Base-by-base conservation (phyloP, 2,888 invertebrate genomes). In the Mimas tiliae region DNA sequence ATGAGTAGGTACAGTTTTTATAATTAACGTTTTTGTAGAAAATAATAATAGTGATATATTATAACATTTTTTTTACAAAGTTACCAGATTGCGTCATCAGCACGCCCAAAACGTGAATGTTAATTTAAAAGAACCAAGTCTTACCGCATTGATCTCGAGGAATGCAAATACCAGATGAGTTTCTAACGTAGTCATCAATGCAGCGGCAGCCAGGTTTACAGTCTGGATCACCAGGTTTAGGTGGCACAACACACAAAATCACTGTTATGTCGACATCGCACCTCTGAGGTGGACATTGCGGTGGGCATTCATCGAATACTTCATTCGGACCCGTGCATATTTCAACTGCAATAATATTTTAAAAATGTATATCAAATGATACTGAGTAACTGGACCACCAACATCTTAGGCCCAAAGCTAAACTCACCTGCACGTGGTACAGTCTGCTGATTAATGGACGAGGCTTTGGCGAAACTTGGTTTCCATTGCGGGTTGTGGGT, bases 191-290 rank as follows among this genome's bases (percentile, higher is more conserved):
- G 19, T 9, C 69, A 1, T 7, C 64, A 64, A 64, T 19, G 14
- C 45, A 27, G 27, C 51, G 69, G 7, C 38, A 81, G 3, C 73
- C 73, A n/a, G 72, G 73, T 33, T 68, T 34, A 42, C 83, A 84
- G 0, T 69, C 68, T 1, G 75, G 68, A 52, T 78, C 77, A 11
- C 81, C 82, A 6, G 71, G 55, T 67, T 78, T 47, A 0, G 76
- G 82, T 6, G 76, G 77, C 0, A 72, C 66, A 6, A 47, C 66
- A 64, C 80, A 83, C 50, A 38, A 66, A 38, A 82, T 75, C 4
- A 74, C 0, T 6, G 66, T 52, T 6, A 72, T 72, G 19, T 82
- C 75, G 12, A 80, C 75, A 63, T 74, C 77, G 52, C 83, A 84
- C 14, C 67, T 70, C 45, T 68, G 70, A 0, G 74, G 74, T 0